phyloP scores from a whole-genome alignment of 2,797 vertebrate genomes.

The Neosilurus mollespiculum region DNA sequence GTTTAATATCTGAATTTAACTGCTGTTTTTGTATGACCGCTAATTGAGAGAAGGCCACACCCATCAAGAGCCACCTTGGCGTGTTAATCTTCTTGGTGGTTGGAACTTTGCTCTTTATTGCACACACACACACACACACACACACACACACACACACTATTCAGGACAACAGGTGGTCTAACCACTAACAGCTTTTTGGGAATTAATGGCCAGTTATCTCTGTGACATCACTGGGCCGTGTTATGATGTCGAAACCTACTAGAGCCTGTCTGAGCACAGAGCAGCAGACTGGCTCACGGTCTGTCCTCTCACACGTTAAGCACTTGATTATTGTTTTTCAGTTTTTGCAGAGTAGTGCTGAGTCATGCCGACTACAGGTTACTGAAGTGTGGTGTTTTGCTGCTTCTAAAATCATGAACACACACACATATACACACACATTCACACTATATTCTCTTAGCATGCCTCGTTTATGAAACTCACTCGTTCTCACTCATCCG shows the following conservation, averaged over 20 bases:
- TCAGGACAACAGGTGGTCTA: slow-evolving; percentile 37
- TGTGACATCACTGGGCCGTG: slow-evolving; percentile 40
- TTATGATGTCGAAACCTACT: slow-evolving; percentile 40
- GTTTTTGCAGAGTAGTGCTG: slow-evolving; percentile 68
- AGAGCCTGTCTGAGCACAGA: slow-evolving; percentile 18
- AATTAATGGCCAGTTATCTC: slow-evolving; percentile 35
- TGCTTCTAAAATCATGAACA: background rate
- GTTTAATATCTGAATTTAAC: background rate
- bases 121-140: slow-evolving; percentile 21
- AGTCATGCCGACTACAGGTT: slow-evolving; percentile 50
- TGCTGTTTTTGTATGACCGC: background rate
- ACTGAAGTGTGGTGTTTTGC: background rate
- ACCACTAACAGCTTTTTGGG: slow-evolving; percentile 52
- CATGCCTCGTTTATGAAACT: background rate
- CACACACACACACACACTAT: slow-evolving; percentile 1
- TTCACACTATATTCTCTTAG: background rate
- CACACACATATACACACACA: background rate
- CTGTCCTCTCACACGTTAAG: slow-evolving; percentile 48
- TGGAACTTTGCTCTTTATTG: background rate
- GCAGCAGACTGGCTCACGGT: slow-evolving; percentile 13
- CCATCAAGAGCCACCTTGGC: background rate
- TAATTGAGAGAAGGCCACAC: slow-evolving; percentile 10
- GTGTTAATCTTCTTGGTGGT: background rate
- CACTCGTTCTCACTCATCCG: no score
- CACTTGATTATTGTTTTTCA: slow-evolving; percentile 73